phyloP scores from a whole-genome alignment of 2,888 invertebrate genomes.

The Nephrotoma guestfalica region DNA sequence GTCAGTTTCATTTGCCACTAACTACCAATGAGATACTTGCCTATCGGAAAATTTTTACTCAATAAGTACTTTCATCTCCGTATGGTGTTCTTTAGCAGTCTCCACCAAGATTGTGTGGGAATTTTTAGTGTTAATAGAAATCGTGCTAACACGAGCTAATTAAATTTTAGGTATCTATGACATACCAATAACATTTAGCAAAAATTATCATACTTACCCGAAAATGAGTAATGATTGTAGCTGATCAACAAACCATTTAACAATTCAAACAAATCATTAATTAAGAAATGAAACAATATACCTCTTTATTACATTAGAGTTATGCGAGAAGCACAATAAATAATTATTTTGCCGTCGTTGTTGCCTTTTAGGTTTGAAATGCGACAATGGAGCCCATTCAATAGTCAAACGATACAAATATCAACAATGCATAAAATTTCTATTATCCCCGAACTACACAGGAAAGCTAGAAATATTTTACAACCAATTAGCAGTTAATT shows the following conservation, averaged over 20 bases:
- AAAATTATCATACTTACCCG: background rate
- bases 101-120: no score
- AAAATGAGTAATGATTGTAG: background rate
- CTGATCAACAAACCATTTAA: background rate
- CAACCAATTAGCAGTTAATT: background rate
- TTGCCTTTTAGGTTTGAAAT: background rate
- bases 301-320: background rate
- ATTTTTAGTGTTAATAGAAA: no score
- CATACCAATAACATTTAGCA: background rate
- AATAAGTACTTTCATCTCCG: no score
- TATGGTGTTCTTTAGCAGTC: no score
- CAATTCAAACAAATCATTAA: background rate
- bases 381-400: background rate
- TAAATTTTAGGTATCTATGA: no score
- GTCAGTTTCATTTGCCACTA: no score
- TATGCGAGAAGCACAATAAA: background rate
- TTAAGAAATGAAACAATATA: background rate
- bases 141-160: no score
- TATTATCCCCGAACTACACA: background rate
- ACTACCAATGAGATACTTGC: no score
- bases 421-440: background rate
- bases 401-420: background rate
- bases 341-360: background rate
- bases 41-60: no score
- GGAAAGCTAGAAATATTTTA: background rate